Base-by-base conservation (phyloP, 2,888 invertebrate species). In the Cheilosia vulpina region DNA sequence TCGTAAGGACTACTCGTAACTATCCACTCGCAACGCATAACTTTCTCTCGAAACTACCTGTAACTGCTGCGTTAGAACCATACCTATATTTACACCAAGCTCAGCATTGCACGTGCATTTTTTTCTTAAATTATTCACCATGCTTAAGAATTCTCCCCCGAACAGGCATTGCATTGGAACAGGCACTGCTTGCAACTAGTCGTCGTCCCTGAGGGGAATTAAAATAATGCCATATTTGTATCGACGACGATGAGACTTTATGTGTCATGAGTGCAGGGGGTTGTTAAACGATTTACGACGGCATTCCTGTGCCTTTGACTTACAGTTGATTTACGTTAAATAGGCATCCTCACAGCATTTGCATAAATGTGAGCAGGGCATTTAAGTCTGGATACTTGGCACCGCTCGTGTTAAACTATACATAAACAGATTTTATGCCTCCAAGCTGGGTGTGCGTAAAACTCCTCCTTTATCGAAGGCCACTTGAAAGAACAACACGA, bases 201-300 rank as follows among this genome's bases (percentile, higher is more conserved):
- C 41, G 58, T 69, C 47, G 63, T 57, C 43, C 62, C 75, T 69
- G 31, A 41, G 69, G 76, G 76, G 69, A 81, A 75, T 69, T 69
- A 81, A 62, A 63, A 57, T 63, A 76, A 57, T 58, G 58, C 11
- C 76, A 69, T 38, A 65, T 69, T 65, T 52, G 75, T 69, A 60
- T 81, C 43, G 52, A 76, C 43, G 45, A 71, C 76, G 50, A 81
- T 76, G 62, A 76, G 47, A 81, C 69, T 81, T 81, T 81, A 76
- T 81, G 69, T 52, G 52, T 52, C 69, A 43, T 58, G 57, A 47
- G 53, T 58, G 19, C 52, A 50, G 45, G 50, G 7, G 52, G 24
- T 15, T 24, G 62, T 38, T 76, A 58, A 81, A 71, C 81, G 76
- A 81, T 81, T 81, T 81, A 65, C 52, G 62, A 55, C 52, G 17